phyloP scores from a whole-genome alignment of 2,888 invertebrate genomes.

The Charanyca ferruginea region DNA sequence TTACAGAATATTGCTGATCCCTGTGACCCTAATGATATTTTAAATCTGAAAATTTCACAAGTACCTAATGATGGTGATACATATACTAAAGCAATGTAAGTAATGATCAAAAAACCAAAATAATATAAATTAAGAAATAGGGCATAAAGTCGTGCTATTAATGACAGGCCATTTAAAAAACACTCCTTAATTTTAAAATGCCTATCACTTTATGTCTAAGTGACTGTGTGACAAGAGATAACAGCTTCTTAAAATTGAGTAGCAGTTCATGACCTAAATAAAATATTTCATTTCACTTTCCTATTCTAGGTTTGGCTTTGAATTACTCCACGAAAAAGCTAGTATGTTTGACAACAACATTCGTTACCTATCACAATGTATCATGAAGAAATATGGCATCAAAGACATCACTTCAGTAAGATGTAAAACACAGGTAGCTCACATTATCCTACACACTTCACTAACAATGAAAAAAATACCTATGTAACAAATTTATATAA shows the following conservation, averaged over 20 bases:
- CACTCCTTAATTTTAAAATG: background rate
- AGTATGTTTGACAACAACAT: conserved; percentile 85
- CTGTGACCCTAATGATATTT: conserved; percentile 70
- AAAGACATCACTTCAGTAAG: conserved; percentile 82
- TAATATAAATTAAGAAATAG: too few relatives aligned
- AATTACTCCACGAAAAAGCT: conserved; percentile 87
- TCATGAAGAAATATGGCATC: conserved; percentile 84
- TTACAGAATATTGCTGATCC: conserved; percentile 78
- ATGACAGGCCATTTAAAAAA: too few relatives aligned
- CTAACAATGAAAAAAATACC: too few relatives aligned
- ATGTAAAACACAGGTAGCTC: conserved; percentile 85
- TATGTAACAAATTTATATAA: too few relatives aligned
- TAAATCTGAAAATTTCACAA: conserved; percentile 83
- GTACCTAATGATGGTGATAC: conserved; percentile 86
- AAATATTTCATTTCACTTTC: conserved; percentile 30
- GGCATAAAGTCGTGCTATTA: too few relatives aligned
- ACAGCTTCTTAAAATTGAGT: too few relatives aligned
- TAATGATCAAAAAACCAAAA: too few relatives aligned
- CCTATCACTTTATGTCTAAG: too few relatives aligned
- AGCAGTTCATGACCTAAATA: too few relatives aligned
- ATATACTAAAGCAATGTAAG: conserved; percentile 89
- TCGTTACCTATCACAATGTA: conserved; percentile 84
- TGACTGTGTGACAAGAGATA: too few relatives aligned
- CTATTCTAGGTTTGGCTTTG: conserved; percentile 85
- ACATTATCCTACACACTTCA: background rate